A percentile compares a stretch with the other conserved stretches of the same genome.
Conservation (phyloP, 2,113 vertebrate species). For the Pseudorectes ferrugineus region DNA sequence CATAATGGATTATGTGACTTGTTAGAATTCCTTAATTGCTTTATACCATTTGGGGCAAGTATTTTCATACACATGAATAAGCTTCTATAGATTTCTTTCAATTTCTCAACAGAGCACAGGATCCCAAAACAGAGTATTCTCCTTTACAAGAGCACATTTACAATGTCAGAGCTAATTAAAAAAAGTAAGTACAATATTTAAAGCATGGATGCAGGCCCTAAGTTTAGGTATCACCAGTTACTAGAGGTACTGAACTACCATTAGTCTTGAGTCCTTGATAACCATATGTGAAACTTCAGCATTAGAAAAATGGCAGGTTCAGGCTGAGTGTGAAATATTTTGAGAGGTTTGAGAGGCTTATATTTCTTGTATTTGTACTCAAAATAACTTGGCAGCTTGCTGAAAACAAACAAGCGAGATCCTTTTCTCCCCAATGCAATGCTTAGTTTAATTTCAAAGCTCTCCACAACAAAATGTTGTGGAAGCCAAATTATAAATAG, state of each 20-base stretch:
- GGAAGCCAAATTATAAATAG: background rate
- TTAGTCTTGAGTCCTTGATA: background rate
- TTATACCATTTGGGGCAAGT: background rate
- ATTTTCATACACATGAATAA: background rate
- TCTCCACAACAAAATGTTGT: background rate
- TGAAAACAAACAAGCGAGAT: background rate
- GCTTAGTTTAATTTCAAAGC: background rate
- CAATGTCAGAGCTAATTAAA: background rate
- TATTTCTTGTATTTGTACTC: background rate
- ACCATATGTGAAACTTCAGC: background rate
- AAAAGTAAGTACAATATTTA: background rate
- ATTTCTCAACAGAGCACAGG: background rate
- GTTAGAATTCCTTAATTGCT: background rate
- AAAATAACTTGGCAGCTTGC: background rate
- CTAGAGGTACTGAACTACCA: background rate
- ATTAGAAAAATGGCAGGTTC: background rate
- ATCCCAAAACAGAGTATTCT: background rate
- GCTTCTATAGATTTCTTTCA: background rate
- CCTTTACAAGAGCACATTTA: background rate
- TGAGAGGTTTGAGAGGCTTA: background rate
- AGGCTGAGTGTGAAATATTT: background rate
- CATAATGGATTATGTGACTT: background rate
- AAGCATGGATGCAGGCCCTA: background rate
- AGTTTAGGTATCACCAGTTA: background rate
- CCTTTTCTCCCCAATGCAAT: background rate